Evolutionary conservation across 2,888 invertebrate species (phyloP), one percentile per base, ranked within the genome.

Genomic region (Drosophila anomalata): DNA sequence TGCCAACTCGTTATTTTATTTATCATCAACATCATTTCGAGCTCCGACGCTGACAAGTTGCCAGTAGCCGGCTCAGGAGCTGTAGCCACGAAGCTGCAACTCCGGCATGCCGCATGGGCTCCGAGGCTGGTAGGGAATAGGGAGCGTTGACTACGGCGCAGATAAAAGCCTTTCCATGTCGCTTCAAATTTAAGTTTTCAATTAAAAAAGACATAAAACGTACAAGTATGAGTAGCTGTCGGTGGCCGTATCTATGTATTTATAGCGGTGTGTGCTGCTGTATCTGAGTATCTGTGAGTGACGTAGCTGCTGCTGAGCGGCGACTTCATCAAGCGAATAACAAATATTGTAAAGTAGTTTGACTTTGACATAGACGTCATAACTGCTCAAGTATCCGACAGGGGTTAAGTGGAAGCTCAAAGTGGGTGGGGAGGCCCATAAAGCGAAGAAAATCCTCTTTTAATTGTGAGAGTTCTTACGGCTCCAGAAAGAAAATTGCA

Each of bases 171-270:
- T 84, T 84, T 84, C 87, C 84, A 83, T 84, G 84, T 84, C 84
- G 88, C 84, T 76, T 86, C 83, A 84, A 84, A 84, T 88, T 84
- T 84, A 84, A 88, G 84, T 88, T 84, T 88, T 84, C 84, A 84
- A 84, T 84, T 86, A 84, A 84, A 84, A 88, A 84, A 88, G 87
- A 84, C 84, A 84, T 84, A 88, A 84, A 84, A 73, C 77, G 75
- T 56, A 71, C 62, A 50, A 77, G 73, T 73, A 52, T 73, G 72
- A 65, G 66, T 65, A 39, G 67, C 63, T 65, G 65, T 63, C 55
- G 33, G 12, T 36, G 56, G 14, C 39, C 12, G 22, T 17, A 22
- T 5, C 51, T 65, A 33, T 50, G 39, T 47, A n/a, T 56, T 42
- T 50, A 11, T 61, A 12, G 36, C 36, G 36, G 36, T 36, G 36